Base-by-base conservation (phyloP, 2,888 invertebrate genomes). In the Andrena haemorrhoa region DNA sequence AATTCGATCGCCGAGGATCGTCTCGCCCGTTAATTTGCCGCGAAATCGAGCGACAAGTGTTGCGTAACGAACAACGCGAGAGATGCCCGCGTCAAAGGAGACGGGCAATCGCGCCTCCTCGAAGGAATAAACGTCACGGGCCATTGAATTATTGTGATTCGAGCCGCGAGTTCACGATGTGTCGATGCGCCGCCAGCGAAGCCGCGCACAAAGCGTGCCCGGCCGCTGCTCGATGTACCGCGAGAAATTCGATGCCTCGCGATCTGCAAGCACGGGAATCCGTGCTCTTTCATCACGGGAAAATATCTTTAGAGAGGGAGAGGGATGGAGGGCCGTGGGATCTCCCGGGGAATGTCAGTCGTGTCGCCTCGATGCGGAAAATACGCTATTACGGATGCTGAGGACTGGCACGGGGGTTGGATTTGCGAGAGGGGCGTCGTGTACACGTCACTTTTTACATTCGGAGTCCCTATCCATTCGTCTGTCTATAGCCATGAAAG, bases 131-230 rank as follows among this genome's bases (percentile, higher is more conserved):
- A 72, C 72, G 77, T 78, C 82, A 82, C 82, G 64, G 72, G 26
- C 75, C 75, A 85, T 73, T 58, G 78, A 83, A 80, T 75, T 74
- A 85, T 87, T 83, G 86, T 81, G 69, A 88, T 75, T 73, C 79
- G 77, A 83, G 69, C 72, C 83, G 88, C 75, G 80, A 78, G 76
- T 73, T 75, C 66, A 35, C 66, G 75, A 51, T n/a, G 20, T 29
- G 58, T 64, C 63, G 73, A 68, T 64, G 71, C 60, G 60, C 47
- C 35, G 51, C 63, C 41, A 79, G 65, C 56, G 79, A 49, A 71
- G 47, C 31, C 49, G 35, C 71, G 75, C 77, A 83, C 79, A 83
- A 88, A 81, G 80, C 79, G 63, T 7, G 82, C 61, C 33, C 53
- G 61, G n/a, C 8, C 51, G 56, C 1, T 83, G 87, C 49, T 79